Percentiles rank a stretch among this genome's conserved stretches.
phyloP scores from a whole-genome alignment of 2,888 invertebrate genomes.

The Acrobasis consociella region DNA sequence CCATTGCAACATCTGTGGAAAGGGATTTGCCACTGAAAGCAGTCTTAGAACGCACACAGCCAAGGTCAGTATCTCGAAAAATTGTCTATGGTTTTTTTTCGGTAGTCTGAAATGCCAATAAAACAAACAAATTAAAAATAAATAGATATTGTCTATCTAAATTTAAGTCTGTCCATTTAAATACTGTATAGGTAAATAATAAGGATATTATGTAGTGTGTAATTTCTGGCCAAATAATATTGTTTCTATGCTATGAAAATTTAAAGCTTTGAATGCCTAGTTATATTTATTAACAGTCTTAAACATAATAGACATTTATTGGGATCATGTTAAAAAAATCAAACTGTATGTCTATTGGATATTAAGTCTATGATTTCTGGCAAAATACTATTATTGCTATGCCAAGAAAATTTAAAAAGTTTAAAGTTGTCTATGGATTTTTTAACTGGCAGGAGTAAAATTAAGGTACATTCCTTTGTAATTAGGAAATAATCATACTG shows the following conservation, averaged over 20 bases:
- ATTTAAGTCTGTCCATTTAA: no score
- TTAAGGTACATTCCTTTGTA: no score
- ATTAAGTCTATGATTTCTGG: background rate
- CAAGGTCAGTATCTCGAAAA: constrained; percentile 89
- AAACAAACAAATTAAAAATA: no score
- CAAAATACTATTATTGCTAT: background rate
- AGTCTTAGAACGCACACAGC: constrained; percentile 97
- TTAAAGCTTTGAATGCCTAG: no score
- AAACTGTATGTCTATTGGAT: background rate
- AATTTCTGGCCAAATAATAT: constrained; percentile 2
- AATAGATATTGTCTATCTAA: no score
- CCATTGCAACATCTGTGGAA: constrained; percentile 98
- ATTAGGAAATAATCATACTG: background rate
- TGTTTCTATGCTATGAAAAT: background rate
- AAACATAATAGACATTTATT: no score
- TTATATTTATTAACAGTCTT: no score
- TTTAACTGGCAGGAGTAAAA: no score
- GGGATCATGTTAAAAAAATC: no score
- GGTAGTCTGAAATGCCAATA: background rate
- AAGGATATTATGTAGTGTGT: no score
- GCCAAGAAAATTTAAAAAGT: background rate
- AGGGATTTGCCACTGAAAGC: constrained; percentile 98
- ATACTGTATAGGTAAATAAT: no score
- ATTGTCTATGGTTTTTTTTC: constrained; percentile 22
- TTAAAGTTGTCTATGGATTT: no score